Evolutionary conservation across 2,113 vertebrate species (phyloP).

Genomic region (Saccopteryx leptura): DNA sequence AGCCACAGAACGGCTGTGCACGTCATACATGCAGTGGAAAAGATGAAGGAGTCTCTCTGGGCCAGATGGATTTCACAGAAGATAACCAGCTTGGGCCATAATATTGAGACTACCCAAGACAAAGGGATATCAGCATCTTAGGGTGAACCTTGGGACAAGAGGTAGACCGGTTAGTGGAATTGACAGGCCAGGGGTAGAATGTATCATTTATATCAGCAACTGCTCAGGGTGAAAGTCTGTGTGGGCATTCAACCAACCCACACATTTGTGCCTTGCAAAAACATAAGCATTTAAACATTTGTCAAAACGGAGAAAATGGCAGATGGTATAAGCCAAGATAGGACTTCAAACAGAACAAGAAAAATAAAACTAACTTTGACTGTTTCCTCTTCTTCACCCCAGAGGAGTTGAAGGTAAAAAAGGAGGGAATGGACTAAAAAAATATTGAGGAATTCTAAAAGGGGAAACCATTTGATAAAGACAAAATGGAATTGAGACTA

Average conservation of each 20-base stretch:
- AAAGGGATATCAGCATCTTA: neutral
- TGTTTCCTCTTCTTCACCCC: neutral
- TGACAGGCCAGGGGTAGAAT: neutral
- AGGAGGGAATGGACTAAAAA: neutral
- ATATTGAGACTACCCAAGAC: neutral
- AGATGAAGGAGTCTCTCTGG: neutral
- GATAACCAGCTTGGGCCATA: neutral
- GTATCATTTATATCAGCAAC: neutral
- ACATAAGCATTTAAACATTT: slow-evolving; percentile 19
- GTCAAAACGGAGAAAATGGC: neutral
- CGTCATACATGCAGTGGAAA: neutral
- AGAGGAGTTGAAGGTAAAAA: neutral
- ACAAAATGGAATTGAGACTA: neutral
- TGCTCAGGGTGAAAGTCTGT: neutral
- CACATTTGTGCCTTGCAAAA: neutral
- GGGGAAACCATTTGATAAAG: neutral
- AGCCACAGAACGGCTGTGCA: neutral
- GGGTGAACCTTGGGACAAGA: neutral
- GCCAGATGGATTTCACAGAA: neutral
- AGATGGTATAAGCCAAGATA: neutral
- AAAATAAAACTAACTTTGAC: neutral
- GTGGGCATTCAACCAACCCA: neutral
- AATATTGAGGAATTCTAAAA: neutral
- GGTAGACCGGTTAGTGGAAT: neutral
- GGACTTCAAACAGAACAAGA: neutral